Evolutionary conservation across 35 echinoderm and acorn worm genomes (phyloP).

Genomic region (Ptychodera flava): DNA sequence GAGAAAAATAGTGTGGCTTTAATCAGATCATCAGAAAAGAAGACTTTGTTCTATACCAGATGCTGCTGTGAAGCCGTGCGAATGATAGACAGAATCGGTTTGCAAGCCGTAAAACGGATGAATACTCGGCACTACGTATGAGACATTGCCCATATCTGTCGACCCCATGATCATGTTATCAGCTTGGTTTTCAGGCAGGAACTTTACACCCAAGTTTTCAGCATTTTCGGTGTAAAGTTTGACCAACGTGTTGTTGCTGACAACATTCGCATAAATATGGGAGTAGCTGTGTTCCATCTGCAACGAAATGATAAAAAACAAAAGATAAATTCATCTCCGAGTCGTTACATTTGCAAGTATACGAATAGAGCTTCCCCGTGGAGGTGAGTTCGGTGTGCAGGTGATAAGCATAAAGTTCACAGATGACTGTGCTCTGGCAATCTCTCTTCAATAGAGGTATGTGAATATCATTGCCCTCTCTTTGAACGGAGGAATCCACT

Average conservation of each 20-base stretch:
- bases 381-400: too few relatives aligned
- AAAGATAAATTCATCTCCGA: too few relatives aligned
- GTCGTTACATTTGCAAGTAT: too few relatives aligned
- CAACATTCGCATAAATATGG: neutral
- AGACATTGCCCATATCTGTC: slow-evolving; percentile 78
- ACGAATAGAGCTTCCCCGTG: too few relatives aligned
- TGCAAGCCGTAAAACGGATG: slow-evolving; percentile 55
- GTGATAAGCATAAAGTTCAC: too few relatives aligned
- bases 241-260: neutral
- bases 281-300: neutral
- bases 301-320: too few relatives aligned
- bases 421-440: too few relatives aligned
- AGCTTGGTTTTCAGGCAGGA: neutral
- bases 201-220: neutral
- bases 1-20: neutral
- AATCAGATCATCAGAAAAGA: neutral
- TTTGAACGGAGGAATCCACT: too few relatives aligned
- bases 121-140: slow-evolving; percentile 60
- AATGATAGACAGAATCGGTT: slow-evolving; percentile 30
- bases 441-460: too few relatives aligned
- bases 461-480: too few relatives aligned
- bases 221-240: neutral
- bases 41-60: slow-evolving; percentile 21
- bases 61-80: slow-evolving; percentile 25
- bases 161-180: slow-evolving; percentile 15